These are phyloP conservation scores for Pseudolycoriella hygida DNA, from an alignment of 2,888 invertebrate species.

Conservation along the genomic window DNA sequence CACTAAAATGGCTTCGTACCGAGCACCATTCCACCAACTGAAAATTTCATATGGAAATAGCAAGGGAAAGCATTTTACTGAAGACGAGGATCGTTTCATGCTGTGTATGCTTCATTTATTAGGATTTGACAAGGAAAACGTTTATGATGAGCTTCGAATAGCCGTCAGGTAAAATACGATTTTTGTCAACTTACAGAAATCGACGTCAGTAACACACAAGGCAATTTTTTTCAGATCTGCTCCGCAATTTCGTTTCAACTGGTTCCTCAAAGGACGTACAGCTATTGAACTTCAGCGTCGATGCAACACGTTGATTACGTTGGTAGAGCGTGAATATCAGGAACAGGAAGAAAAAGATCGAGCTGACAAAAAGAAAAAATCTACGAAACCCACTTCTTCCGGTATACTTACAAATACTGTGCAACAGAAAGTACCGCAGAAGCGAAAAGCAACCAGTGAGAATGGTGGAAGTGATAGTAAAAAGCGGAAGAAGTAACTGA, in stretches of 20 bases:
- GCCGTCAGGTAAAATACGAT: conserved; percentile 44
- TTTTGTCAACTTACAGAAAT: conserved; percentile 13
- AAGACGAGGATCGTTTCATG: conserved; percentile 63
- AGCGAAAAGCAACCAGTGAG: conserved; percentile 34
- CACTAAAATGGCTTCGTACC: conserved; percentile 44
- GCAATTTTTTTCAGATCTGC: conserved; percentile 34
- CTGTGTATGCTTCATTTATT: conserved; percentile 92
- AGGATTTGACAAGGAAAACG: conserved; percentile 91
- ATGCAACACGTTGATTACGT: conserved; percentile 85
- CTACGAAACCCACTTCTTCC: conserved; percentile 17
- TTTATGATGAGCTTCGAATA: conserved; percentile 84
- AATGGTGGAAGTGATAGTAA: no score
- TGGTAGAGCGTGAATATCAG: conserved; percentile 67
- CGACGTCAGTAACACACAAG: not conserved
- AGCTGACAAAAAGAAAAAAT: conserved; percentile 75
- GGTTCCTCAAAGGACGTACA: conserved; percentile 92
- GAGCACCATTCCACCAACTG: conserved; percentile 90
- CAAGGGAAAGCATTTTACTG: conserved; percentile 65
- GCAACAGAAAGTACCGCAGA: conserved; percentile 39
- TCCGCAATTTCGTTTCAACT: conserved; percentile 80
- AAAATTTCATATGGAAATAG: conserved; percentile 89
- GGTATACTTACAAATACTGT: conserved; percentile 27
- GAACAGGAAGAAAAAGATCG: conserved; percentile 78
- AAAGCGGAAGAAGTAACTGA: no score
- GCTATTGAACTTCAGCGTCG: conserved; percentile 84